phyloP scores from a whole-genome alignment of 2,888 invertebrate genomes.

The Yponomeuta malinellus region DNA sequence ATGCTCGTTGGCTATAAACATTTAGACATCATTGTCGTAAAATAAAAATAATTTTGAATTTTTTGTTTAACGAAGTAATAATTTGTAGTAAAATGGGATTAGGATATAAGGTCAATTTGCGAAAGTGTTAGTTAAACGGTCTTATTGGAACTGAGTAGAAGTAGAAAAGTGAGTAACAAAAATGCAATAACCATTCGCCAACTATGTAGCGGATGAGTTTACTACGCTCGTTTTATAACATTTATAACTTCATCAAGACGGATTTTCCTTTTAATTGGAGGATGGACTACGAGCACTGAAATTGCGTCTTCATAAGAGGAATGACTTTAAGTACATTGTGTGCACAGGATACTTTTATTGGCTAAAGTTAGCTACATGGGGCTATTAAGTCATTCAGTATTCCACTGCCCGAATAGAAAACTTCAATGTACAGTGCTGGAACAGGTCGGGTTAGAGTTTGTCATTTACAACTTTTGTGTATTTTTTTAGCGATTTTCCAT shows the following conservation, averaged over 20 bases:
- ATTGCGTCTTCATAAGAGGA: not conserved
- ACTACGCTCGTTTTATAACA: not conserved
- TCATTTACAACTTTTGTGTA: no score
- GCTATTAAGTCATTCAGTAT: no score
- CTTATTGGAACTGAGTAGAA: not conserved
- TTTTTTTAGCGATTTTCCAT: no score
- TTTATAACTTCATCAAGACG: not conserved
- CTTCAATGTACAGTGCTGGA: no score
- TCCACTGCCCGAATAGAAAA: no score
- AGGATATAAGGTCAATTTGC: not conserved
- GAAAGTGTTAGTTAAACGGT: not conserved
- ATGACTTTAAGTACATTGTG: not conserved
- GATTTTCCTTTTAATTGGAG: not conserved
- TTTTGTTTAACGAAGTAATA: not conserved
- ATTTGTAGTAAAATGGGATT: not conserved
- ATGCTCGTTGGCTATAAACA: not conserved
- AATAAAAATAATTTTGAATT: not conserved
- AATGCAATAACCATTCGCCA: conserved; percentile 4
- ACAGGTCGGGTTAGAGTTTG: no score
- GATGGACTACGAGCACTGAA: not conserved
- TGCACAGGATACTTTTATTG: not conserved
- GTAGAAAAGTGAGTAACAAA: not conserved
- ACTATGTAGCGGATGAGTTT: conserved; percentile 5
- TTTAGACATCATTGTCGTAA: not conserved
- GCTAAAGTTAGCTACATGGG: not conserved